A percentile compares a stretch with the other conserved stretches of the same genome.
Conservation (phyloP, 2,797 vertebrate species). For the Pangasius larnaudii region DNA sequence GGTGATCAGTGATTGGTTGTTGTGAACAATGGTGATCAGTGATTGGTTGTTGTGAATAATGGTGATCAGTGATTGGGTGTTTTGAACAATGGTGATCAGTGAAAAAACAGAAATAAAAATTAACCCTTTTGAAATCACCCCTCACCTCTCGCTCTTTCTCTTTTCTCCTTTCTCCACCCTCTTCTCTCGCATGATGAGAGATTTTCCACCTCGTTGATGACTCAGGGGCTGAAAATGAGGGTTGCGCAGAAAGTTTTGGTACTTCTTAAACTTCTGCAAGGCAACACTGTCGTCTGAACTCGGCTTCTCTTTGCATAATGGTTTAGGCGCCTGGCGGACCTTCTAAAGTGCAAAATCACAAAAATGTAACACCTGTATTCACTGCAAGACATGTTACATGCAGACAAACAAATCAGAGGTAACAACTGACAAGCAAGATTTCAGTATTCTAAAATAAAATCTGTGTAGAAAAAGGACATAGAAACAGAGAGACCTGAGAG, state of each 20-base stretch:
- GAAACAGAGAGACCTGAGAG: slow-evolving; percentile 66
- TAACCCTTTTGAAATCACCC: neutral
- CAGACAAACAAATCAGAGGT: neutral
- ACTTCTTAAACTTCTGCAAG: slow-evolving; percentile 72
- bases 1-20: neutral
- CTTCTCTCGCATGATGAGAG: slow-evolving; percentile 74
- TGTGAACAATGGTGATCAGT: neutral
- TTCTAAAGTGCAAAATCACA: slow-evolving; percentile 62
- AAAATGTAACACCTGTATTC: slow-evolving; percentile 26
- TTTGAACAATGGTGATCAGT: neutral
- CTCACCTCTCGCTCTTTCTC: slow-evolving; percentile 72
- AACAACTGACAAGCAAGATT: neutral
- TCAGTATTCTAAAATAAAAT: neutral
- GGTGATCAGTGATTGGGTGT: neutral
- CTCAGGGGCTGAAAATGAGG: slow-evolving; percentile 85
- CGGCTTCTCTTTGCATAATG: slow-evolving; percentile 64
- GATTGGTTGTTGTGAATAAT: neutral
- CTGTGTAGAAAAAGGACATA: neutral
- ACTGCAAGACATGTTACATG: neutral
- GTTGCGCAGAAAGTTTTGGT: slow-evolving; percentile 82
- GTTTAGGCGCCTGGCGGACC: slow-evolving; percentile 56
- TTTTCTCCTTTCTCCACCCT: slow-evolving; percentile 57
- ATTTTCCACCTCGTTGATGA: slow-evolving; percentile 72
- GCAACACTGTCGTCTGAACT: slow-evolving; percentile 56
- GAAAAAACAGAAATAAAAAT: neutral